Evolutionary conservation across 2,888 invertebrate genomes (phyloP).

Genomic region (Calliopum simillimum): DNA sequence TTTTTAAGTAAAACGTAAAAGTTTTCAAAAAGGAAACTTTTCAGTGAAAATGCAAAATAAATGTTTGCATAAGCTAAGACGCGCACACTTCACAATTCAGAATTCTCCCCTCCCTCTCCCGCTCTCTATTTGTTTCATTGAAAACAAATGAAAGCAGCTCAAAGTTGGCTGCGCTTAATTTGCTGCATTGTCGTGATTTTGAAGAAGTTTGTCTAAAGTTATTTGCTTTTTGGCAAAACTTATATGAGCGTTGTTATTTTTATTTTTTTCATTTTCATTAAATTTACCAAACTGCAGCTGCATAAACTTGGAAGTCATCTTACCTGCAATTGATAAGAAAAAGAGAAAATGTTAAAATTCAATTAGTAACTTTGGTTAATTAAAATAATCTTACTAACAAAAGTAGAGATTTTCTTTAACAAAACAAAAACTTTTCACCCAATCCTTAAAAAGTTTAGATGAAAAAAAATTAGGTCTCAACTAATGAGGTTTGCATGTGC

Average conservation of each 20-base stretch:
- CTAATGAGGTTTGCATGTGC: not conserved
- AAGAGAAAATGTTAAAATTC: not conserved
- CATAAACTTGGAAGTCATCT: not conserved
- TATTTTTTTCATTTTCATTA: not conserved
- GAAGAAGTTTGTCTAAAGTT: not conserved
- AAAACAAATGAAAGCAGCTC: not conserved
- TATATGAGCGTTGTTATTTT: not conserved
- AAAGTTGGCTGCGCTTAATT: not conserved
- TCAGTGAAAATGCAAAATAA: not conserved
- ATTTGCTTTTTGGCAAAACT: not conserved
- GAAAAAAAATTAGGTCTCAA: not conserved
- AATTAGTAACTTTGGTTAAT: not conserved
- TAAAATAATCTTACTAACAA: conserved; percentile 4
- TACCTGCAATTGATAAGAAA: not conserved
- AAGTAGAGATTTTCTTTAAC: not conserved
- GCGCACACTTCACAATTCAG: not conserved
- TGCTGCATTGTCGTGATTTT: not conserved
- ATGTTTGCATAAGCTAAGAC: not conserved
- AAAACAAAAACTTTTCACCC: not conserved
- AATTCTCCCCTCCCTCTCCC: too few relatives aligned
- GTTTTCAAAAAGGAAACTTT: not conserved
- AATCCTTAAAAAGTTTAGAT: not conserved
- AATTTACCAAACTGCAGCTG: not conserved
- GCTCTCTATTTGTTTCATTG: not conserved
- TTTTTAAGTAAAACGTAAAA: not conserved